Evolutionary conservation across 2,113 vertebrate species (phyloP), one percentile per base, ranked within the genome.

Genomic region (Tyto alba): DNA sequence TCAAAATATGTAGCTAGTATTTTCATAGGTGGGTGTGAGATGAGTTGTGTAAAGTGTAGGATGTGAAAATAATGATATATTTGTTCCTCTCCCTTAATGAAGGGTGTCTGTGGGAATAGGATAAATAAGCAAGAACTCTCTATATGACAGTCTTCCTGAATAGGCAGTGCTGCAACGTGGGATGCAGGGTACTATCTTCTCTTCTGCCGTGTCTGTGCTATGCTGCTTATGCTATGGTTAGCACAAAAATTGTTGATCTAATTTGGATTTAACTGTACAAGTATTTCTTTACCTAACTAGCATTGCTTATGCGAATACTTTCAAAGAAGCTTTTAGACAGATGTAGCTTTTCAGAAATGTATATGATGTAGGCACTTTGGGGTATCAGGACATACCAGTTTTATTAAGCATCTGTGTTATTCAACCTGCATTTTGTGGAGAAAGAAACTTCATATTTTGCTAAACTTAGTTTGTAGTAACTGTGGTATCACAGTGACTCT

Each of bases 31-130:
- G 75, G 90, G 67, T 72, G 85, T 88, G 85, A 96, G 85, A 73
- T 0, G 0, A 63, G 41, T 83, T 89, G 74, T 53, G 53, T 82
- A 27, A 93, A 88, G 76, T 6, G 93, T 86, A 81, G 85, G 79
- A 86, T 88, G 83, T 93, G 95, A 84, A 90, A 86, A 72, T 92
- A 91, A 85, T 68, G 60, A 48, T 43, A 38, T 88, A 47, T 90
- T 94, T 94, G 36, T 94, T 92, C 45, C 23, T 69, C 4, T 92
- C 43, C 27, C 45, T 77, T 93, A 93, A 90, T 90, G 72, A 90
- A 59, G 30, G 56, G 34, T 89, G 63, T 80, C 78, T 93, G 55
- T 79, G 47, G 57, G 26, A 64, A 36, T 38, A 76, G 59, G 72
- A 74, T 91, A 94, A 93, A 76, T 53, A 89, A 72, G 67, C 36